Evolutionary conservation across 2,113 vertebrate genomes (phyloP), one percentile per base, ranked within the genome.

Genomic region (Ameiurus melas): DNA sequence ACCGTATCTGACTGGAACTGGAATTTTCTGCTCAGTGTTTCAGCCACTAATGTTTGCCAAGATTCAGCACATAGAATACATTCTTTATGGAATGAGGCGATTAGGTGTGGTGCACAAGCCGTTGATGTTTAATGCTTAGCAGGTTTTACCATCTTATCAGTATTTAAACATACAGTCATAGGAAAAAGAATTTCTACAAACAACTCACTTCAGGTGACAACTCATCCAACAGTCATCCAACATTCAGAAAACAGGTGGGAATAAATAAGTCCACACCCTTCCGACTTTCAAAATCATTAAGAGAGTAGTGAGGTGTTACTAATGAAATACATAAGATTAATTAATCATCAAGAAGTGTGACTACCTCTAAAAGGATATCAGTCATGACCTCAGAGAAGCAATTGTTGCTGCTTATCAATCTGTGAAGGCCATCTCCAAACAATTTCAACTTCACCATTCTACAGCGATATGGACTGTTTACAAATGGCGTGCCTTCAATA

Each of bases 41-140:
- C 19, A 75, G 30, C 62, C 53, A 30, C n/a, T 68, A 68, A 70
- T 70, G 25, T 75, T 53, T 60, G 25, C 20, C 33, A n/a, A 36
- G 33, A 4, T 79, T 62, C 27, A 86, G 39, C 8, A 66, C 58
- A n/a, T 16, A 47, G 71, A 75, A 51, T 77, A 10, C 17, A 79
- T 79, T 86, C 53, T 77, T 47, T 10, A n/a, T 27, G 0, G n/a
- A 66, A 66, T 70, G 16, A 33, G 30, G 5, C 4, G 0, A n/a
- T 20, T 86, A 79, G 39, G 85, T 62, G 85, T 86, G 71, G 8
- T n/a, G 57, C 25, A 64, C 39, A 83, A 58, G n/a, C 27, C 33
- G 8, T 20, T 22, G 3, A 12, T 77, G 39, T 47, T 2, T 77
- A 25, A 36, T 36, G 27, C n/a, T 57, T 57, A 30, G 19, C 33